Evolutionary conservation across 2,113 vertebrate genomes (phyloP), one percentile per base, ranked within the genome.

Genomic region (Rhabdornis inornatus): DNA sequence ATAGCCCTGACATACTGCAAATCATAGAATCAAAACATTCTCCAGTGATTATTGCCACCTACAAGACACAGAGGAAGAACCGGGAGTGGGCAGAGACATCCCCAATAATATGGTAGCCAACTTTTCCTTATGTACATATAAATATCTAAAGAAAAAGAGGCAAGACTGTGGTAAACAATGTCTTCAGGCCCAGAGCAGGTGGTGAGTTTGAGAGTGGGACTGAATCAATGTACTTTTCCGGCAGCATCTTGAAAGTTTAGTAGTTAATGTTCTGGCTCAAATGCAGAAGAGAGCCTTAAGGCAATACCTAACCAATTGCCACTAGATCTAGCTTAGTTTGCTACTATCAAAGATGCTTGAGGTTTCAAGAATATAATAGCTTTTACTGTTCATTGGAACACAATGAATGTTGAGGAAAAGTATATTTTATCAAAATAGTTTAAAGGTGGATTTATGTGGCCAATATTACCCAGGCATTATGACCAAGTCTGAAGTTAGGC

Each of bases 61-160:
- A 21, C 11, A 83, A 65, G 31, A 56, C 24, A 60, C 7, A 66
- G 4, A 42, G 12, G 11, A 59, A 90, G 50, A 84, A 52, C 11
- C 20, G 49, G 10, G 19, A 85, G 5, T 7, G 9, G 35, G 6
- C 8, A 82, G 31, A 70, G 27, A n/a, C 10, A 42, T 40, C 9
- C 5, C 15, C 12, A 30, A 42, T 31, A 71, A 79, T 22, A 13
- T 20, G 9, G 14, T 30, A 52, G 15, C 3, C 4, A 59, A 8
- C 11, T 59, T 92, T 84, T 49, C 15, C 25, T 90, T 57, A 30
- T 0, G 0, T 30, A 14, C 8, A 31, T 53, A 21, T 24, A 17
- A 44, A 70, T 16, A 11, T 20, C 27, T 64, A 39, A 61, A 70
- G 31, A 5, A 49, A 82, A 88, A 79, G 42, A 9, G 5, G 6